A percentile compares a stretch with the other conserved stretches of the same genome.
Evolutionary conservation across 2,797 vertebrate species (phyloP).

Genomic region (Ateles fusciceps): DNA sequence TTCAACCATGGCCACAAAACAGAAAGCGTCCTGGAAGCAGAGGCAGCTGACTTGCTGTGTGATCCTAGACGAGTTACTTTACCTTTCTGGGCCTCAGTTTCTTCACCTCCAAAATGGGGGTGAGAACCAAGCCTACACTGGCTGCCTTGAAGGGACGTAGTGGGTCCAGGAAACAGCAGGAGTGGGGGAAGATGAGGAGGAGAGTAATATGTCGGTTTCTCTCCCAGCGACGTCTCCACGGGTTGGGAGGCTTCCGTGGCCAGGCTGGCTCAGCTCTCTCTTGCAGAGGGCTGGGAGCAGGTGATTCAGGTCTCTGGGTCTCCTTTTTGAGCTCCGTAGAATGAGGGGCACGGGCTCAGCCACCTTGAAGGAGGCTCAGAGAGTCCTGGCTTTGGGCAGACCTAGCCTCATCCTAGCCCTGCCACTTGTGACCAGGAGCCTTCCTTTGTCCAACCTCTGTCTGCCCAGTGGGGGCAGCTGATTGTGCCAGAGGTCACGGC

Average conservation of each 20-base stretch:
- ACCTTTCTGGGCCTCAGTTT: neutral
- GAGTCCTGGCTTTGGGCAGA: neutral
- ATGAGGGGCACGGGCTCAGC: fast-evolving
- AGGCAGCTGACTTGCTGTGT: neutral
- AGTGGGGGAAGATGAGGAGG: fast-evolving
- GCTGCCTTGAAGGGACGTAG: neutral
- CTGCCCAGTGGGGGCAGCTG: fast-evolving
- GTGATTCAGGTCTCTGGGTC: neutral
- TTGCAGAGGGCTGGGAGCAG: neutral
- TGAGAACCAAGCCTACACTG: neutral
- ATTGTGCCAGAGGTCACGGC: neutral
- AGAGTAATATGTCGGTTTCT: fast-evolving
- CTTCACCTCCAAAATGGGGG: neutral
- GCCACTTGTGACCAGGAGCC: fast-evolving
- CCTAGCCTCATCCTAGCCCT: neutral
- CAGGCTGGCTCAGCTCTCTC: neutral
- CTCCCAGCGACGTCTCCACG: fast-evolving
- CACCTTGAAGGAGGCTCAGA: neutral
- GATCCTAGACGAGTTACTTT: neutral
- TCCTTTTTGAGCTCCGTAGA: too few species aligned
- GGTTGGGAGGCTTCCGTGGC: neutral
- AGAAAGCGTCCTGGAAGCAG: neutral
- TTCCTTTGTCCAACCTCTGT: neutral
- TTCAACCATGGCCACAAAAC: neutral
- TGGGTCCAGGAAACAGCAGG: neutral